Percentiles rank a stretch among this genome's conserved stretches.
These are phyloP conservation scores for Conger conger DNA, from an alignment of 2,113 vertebrate species.

Conservation along the genomic window DNA sequence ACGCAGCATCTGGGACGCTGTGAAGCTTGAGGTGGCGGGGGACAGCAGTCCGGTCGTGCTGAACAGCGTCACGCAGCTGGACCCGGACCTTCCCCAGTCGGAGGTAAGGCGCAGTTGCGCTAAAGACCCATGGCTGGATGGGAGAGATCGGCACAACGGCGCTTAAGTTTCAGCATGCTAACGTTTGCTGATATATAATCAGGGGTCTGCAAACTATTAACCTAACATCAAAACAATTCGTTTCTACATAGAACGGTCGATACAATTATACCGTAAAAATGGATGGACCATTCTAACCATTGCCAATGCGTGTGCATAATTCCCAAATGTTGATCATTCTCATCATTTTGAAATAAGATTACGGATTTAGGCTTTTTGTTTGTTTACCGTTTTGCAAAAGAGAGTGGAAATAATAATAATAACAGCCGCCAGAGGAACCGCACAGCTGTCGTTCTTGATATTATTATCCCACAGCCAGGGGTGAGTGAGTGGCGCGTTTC, in stretches of 20 bases:
- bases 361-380: too few relatives aligned
- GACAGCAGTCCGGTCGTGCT: conserved; percentile 85
- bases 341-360: too few relatives aligned
- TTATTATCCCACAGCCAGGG: too few relatives aligned
- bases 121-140: background rate
- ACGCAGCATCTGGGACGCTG: conserved; percentile 87
- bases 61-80: conserved; percentile 92
- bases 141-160: background rate
- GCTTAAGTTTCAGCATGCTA: background rate
- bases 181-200: background rate
- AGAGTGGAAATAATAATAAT: too few relatives aligned
- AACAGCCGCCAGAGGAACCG: too few relatives aligned
- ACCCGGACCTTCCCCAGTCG: conserved; percentile 81
- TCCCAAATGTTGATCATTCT: background rate
- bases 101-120: conserved; percentile 72
- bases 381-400: too few relatives aligned
- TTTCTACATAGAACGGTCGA: background rate
- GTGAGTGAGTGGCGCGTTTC: background rate
- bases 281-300: background rate
- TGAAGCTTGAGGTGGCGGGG: conserved; percentile 84
- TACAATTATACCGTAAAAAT: background rate
- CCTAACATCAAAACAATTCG: background rate
- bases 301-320: background rate
- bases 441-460: too few relatives aligned
- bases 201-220: background rate